phyloP scores from a whole-genome alignment of 2,888 invertebrate genomes.

The Chironomus tentans region DNA sequence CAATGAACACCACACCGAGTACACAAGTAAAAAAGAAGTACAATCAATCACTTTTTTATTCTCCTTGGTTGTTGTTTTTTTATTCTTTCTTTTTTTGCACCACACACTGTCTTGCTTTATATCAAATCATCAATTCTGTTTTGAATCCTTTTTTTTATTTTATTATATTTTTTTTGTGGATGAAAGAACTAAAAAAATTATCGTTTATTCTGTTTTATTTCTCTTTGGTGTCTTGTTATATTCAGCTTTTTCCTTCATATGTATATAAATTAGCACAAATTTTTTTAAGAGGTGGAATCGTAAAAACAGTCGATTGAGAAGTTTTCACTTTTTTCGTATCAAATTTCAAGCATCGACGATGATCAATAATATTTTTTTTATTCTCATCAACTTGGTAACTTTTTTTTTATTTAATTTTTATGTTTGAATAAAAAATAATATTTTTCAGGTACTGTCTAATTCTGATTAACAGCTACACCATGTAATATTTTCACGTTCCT shows the following conservation, averaged over 20 bases:
- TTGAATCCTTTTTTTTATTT: neutral
- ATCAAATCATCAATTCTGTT: constrained; percentile 24
- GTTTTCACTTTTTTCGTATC: no score
- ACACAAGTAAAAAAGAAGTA: constrained; percentile 1
- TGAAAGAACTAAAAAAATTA: neutral
- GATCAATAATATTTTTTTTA: no score
- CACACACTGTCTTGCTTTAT: constrained; percentile 20
- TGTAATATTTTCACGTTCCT: neutral
- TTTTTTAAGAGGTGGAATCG: neutral
- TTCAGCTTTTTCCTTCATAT: no score
- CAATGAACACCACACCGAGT: neutral
- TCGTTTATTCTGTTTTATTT: neutral
- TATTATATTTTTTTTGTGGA: neutral
- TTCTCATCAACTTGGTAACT: neutral
- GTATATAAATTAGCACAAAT: neutral
- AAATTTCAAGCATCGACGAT: neutral
- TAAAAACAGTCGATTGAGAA: no score
- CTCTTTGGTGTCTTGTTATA: no score
- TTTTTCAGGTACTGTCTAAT: neutral
- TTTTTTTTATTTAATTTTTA: neutral
- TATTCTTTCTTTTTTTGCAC: constrained; percentile 22
- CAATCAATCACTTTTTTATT: constrained; percentile 20
- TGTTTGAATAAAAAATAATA: neutral
- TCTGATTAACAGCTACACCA: neutral
- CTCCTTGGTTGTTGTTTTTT: neutral